Percentiles rank a stretch among this genome's conserved stretches.
Conservation (phyloP, 2,888 invertebrate species). For the Dolomedes plantarius region DNA sequence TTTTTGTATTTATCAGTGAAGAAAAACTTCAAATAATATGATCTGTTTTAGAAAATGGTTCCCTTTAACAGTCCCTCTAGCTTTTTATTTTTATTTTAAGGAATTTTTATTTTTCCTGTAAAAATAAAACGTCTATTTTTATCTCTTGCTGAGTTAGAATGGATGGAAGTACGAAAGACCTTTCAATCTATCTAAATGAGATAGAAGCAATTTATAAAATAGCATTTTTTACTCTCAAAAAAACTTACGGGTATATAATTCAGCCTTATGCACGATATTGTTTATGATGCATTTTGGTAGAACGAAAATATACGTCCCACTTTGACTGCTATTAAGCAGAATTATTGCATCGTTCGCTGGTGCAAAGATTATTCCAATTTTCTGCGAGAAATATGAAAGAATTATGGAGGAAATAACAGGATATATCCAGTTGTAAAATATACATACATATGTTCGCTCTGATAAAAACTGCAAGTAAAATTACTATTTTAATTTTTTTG, state of each 20-base stretch:
- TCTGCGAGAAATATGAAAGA: not conserved
- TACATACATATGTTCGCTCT: too few relatives aligned
- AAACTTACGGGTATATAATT: not conserved
- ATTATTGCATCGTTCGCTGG: not conserved
- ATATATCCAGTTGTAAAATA: too few relatives aligned
- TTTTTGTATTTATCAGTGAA: not conserved
- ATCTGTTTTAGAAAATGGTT: not conserved
- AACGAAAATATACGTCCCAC: not conserved
- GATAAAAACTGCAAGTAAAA: too few relatives aligned
- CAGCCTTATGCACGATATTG: not conserved
- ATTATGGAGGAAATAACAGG: not conserved
- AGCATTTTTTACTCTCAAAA: not conserved
- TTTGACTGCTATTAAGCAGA: not conserved
- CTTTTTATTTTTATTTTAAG: too few relatives aligned
- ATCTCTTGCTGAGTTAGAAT: not conserved
- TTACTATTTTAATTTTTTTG: too few relatives aligned
- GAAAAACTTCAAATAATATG: not conserved
- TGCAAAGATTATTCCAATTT: not conserved
- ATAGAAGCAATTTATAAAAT: constrained; percentile 5
- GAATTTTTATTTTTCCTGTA: too few relatives aligned
- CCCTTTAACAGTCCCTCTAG: not conserved
- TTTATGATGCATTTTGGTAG: not conserved
- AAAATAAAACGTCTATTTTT: not conserved
- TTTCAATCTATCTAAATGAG: constrained; percentile 1
- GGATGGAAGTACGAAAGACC: not conserved